A percentile compares a stretch with the other conserved stretches of the same genome.
Conservation (phyloP, 64 coral and sea anemone genomes). For the Porites lutea region DNA sequence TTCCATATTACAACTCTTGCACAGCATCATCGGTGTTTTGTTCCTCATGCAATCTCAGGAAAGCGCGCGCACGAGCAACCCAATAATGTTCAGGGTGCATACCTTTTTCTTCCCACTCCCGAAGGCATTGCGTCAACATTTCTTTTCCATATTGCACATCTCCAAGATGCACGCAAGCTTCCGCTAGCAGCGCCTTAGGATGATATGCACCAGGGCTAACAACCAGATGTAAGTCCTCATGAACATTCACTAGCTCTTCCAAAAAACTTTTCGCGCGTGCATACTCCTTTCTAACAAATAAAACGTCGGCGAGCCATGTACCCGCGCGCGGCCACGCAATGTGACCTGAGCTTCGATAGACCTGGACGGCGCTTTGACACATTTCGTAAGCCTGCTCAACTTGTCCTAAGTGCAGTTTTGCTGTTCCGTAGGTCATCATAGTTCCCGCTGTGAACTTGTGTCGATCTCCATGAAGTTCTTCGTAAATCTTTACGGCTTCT, state of each 20-base stretch:
- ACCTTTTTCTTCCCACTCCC: constrained; percentile 76
- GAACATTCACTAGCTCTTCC: constrained; percentile 53
- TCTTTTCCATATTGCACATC: constrained; percentile 17
- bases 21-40: neutral
- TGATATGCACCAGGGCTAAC: constrained; percentile 85
- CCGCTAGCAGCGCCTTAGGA: constrained; percentile 72
- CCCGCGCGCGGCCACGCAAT: constrained; percentile 85
- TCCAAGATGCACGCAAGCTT: constrained; percentile 49
- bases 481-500: constrained; percentile 78
- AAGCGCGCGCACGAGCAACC: constrained; percentile 59
- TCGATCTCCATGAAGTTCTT: constrained; percentile 58
- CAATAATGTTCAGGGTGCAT: constrained; percentile 83
- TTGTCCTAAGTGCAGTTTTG: constrained; percentile 46
- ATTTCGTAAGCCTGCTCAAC: constrained; percentile 49
- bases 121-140: constrained; percentile 68
- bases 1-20: neutral
- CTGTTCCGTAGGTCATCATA: constrained; percentile 79
- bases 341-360: constrained; percentile 75
- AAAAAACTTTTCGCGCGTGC: constrained; percentile 44
- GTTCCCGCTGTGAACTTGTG: constrained; percentile 78
- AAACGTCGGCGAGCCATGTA: constrained; percentile 80
- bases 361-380: constrained; percentile 66
- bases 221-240: constrained; percentile 26
- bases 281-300: constrained; percentile 49
- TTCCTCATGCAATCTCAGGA: constrained; percentile 21